phyloP scores from a whole-genome alignment of 2,888 invertebrate species.

The Dinocampus coccinellae region DNA sequence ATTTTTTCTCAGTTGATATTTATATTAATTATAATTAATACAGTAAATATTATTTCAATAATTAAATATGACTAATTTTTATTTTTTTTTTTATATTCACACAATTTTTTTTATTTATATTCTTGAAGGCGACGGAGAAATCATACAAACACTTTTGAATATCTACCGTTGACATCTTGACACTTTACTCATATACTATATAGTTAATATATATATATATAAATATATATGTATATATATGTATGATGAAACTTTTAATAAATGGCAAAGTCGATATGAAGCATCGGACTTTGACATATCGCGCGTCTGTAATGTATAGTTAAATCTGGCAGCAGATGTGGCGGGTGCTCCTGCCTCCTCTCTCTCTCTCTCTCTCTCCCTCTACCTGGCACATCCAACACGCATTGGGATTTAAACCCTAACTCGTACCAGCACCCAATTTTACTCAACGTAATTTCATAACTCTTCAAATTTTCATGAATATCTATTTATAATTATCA shows the following conservation, averaged over 20 bases:
- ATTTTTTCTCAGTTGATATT: no score
- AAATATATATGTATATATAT: slow-evolving; percentile 28
- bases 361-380: slow-evolving; percentile 34
- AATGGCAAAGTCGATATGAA: slow-evolving; percentile 70
- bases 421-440: slow-evolving; percentile 47
- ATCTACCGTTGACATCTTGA: no score
- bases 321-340: slow-evolving; percentile 52
- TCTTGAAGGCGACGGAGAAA: no score
- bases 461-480: slow-evolving; percentile 14
- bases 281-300: slow-evolving; percentile 70
- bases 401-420: slow-evolving; percentile 37
- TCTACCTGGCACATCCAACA: slow-evolving; percentile 40
- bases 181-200: no score
- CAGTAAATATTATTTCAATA: no score
- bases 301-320: slow-evolving; percentile 70
- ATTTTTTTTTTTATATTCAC: no score
- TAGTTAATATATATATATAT: no score
- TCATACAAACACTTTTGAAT: no score
- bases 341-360: slow-evolving; percentile 19
- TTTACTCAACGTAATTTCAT: slow-evolving; percentile 50
- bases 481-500: no score
- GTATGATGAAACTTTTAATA: slow-evolving; percentile 65
- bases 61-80: no score
- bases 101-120: no score
- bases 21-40: no score